Base-by-base conservation (phyloP, 2,888 invertebrate species). In the Ormyrus pomaceus region DNA sequence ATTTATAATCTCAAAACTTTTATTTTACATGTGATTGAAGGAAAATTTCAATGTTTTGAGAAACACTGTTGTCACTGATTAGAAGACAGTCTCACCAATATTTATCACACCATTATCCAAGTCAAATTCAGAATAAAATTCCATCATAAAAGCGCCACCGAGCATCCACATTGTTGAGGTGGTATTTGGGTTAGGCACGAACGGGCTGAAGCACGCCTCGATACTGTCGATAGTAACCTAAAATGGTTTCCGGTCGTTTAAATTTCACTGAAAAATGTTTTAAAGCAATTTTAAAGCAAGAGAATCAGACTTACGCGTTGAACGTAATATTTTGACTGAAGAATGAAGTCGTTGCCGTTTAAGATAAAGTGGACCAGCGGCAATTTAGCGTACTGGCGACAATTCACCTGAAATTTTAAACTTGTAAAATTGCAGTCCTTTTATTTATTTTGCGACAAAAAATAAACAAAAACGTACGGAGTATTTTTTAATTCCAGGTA, bases 261-360 rank as follows among this genome's bases (percentile, higher is more conserved):
- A 68, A 58, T 11, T 78, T 55, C 4, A 46, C 55, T 56, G 7
- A 6, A 48, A 4, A 10, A 58, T 70, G 6, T 53, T 34, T 68
- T 53, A 34, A n/a, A n/a, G n/a, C 4, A 34, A 2, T 11, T 53
- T 53, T 53, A 2, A 8, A 50, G 7, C 6, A 58, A 59, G 13
- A 10, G 50, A 19, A 34, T 11, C 2, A 45, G 51, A 84, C 84
- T 87, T 86, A 92, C 92, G 83, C 89, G 90, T 81, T 91, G 90
- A 5, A 94, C 91, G 88, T 95, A 95, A 86, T 95, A 93, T 80
- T 92, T 90, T 34, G 94, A 93, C 79, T 91, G 91, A 56, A 95
- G 91, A 13, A 91, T 91, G 88, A 95, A 95, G 48, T 90, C 88
- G 79, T 91, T 91, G 13, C 93, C 94, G 77, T 90, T 92, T 56